phyloP scores from a whole-genome alignment of 1,140 invertebrate genomes.

The Musca domestica region DNA sequence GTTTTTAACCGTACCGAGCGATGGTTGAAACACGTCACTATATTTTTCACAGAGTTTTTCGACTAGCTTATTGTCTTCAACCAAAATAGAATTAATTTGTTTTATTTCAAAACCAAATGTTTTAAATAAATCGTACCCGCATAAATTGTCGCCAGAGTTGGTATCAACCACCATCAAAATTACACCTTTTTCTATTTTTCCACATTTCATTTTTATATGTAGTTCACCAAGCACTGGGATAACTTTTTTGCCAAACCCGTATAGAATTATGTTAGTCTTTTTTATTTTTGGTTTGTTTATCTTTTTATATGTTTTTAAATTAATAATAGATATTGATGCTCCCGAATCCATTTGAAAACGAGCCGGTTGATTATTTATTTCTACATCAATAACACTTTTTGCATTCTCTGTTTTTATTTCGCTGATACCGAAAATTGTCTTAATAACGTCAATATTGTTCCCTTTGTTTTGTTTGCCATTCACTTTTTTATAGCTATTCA shows the following conservation, averaged over 20 bases:
- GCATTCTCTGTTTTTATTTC: not conserved
- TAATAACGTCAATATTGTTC: conserved; percentile 3
- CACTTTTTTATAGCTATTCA: not conserved
- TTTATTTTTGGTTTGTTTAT: conserved; percentile 7
- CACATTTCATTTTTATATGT: conserved; percentile 8
- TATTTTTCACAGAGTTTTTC: not conserved
- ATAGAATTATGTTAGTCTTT: not conserved
- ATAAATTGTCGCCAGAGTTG: not conserved
- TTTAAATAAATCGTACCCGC: not conserved
- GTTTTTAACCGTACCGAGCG: conserved; percentile 13
- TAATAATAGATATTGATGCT: conserved; percentile 7
- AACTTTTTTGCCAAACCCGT: conserved; percentile 13
- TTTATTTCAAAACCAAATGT: conserved; percentile 1
- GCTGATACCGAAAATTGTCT: conserved; percentile 5
- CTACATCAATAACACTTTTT: conserved; percentile 4
- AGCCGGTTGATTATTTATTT: conserved; percentile 1
- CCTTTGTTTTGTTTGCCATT: not conserved
- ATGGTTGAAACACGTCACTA: not conserved
- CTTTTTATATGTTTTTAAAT: not conserved
- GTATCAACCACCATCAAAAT: not conserved
- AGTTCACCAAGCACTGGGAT: conserved; percentile 11
- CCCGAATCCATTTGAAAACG: conserved; percentile 23
- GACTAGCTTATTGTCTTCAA: conserved; percentile 3
- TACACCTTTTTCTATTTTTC: conserved; percentile 11
- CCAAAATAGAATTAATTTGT: conserved; percentile 6